Base-by-base conservation (phyloP, 2,113 vertebrate genomes). In the Oenanthe oenanthe region DNA sequence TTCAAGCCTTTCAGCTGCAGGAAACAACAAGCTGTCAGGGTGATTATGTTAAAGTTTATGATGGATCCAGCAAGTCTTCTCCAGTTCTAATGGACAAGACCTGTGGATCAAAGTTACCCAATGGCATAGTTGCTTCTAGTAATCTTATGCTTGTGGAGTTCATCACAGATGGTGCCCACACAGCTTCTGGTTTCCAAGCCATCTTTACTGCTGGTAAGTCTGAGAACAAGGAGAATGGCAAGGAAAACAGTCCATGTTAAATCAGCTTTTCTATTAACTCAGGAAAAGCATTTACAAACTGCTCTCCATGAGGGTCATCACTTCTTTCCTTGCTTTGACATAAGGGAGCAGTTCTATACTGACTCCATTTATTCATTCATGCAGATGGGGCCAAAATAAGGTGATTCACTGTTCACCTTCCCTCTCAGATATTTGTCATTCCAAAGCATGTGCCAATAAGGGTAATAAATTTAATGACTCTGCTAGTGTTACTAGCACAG, bases 21-120 rank as follows among this genome's bases (percentile, higher is more conserved):
- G 31, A 7, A 72, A 96, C 95, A 15, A 78, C 8, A 50, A 68
- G 56, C 42, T 97, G 96, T 88, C 77, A 92, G 83, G 32, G 93
- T 70, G 96, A 97, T 65, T 97, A 95, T 22, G 28, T 97, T 70
- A 97, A 93, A 76, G 56, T 97, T 86, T 97, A 97, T 84, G 92
- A 97, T 38, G 96, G 97, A 71, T 77, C 91, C 63, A 96, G 84
- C 89, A 97, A 89, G 54, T 93, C 89, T 56, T 95, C 95, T 60
- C 34, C 93, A 47, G 58, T 97, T 65, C 87, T 97, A 56, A 86
- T 97, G 79, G 86, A 96, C 67, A 97, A 95, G n/a, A 96, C 96
- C 12, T 97, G 96, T 89, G 92, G 97, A 47, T 88, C 80, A 58
- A 70, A 81, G 43, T 51, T 87, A 48, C 95, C 94, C 15, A 78